Conservation (phyloP, 1,140 invertebrate species). For the Drosophila repletoides region DNA sequence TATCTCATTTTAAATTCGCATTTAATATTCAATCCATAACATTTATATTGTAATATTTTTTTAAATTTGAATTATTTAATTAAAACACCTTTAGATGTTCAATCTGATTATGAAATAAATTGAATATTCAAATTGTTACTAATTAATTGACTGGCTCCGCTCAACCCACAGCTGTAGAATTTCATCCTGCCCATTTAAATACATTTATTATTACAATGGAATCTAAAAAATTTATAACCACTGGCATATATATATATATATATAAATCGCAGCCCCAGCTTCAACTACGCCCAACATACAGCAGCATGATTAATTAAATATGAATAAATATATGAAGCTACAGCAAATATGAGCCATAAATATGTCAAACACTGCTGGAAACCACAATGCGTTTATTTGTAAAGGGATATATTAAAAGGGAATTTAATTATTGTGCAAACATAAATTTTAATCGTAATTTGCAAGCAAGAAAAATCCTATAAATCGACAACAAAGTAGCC, state of each 20-base stretch:
- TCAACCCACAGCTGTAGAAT: neutral
- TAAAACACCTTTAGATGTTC: neutral
- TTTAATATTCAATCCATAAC: too few relatives aligned
- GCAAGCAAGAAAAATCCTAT: too few relatives aligned
- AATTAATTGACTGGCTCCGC: conserved; percentile 13
- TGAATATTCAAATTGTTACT: conserved; percentile 16
- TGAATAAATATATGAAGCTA: conserved; percentile 1
- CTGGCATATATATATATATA: too few relatives aligned
- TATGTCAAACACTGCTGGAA: neutral
- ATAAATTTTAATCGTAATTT: conserved; percentile 26
- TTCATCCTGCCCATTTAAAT: neutral
- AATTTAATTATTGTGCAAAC: conserved; percentile 6
- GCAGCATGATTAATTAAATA: conserved; percentile 14
- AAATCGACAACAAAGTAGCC: too few relatives aligned
- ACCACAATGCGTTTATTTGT: conserved; percentile 6
- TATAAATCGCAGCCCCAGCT: neutral
- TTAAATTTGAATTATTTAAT: too few relatives aligned
- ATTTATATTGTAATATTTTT: too few relatives aligned
- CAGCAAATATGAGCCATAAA: neutral
- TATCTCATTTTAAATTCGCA: too few relatives aligned
- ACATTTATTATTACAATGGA: neutral
- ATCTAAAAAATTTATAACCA: conserved; percentile 12
- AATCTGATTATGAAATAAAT: conserved; percentile 15
- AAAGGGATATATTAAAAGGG: conserved; percentile 6
- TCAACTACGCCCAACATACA: neutral